Evolutionary conservation across 2,113 vertebrate species (phyloP).

Genomic region (Cinclus mexicanus): DNA sequence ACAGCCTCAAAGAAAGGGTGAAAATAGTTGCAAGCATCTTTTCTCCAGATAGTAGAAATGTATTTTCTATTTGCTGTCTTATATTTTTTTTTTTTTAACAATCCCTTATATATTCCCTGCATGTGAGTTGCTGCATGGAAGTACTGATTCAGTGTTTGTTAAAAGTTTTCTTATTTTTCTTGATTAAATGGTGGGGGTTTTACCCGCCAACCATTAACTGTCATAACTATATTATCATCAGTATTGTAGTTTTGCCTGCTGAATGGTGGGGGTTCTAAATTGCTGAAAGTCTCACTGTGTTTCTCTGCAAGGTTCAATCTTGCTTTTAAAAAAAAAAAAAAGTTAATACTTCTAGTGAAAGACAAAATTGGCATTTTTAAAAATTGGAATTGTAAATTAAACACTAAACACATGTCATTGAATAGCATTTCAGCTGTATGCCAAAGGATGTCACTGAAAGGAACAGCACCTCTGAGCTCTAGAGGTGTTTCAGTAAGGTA

Average conservation of each 20-base stretch:
- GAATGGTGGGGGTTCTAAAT: neutral
- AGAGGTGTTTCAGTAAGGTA: neutral
- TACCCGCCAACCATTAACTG: neutral
- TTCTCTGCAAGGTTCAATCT: neutral
- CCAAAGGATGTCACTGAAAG: neutral
- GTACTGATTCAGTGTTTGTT: neutral
- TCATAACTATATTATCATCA: neutral
- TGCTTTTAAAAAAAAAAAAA: neutral
- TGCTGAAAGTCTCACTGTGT: neutral
- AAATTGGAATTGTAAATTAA: neutral
- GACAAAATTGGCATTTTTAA: neutral
- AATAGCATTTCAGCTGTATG: neutral
- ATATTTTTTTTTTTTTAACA: neutral
- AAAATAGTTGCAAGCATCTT: constrained; percentile 23
- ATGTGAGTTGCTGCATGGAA: neutral
- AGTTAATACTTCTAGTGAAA: neutral
- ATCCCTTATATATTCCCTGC: neutral
- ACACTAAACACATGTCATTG: neutral
- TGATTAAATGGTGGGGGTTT: neutral
- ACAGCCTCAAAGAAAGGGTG: constrained; percentile 25
- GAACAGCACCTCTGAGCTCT: neutral
- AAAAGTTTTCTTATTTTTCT: neutral
- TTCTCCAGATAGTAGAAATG: neutral
- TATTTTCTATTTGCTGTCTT: neutral
- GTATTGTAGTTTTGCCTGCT: neutral